These are phyloP conservation scores for Thalassaphorura encarpata DNA, from an alignment of 1,140 invertebrate species.

Conservation along the genomic window DNA sequence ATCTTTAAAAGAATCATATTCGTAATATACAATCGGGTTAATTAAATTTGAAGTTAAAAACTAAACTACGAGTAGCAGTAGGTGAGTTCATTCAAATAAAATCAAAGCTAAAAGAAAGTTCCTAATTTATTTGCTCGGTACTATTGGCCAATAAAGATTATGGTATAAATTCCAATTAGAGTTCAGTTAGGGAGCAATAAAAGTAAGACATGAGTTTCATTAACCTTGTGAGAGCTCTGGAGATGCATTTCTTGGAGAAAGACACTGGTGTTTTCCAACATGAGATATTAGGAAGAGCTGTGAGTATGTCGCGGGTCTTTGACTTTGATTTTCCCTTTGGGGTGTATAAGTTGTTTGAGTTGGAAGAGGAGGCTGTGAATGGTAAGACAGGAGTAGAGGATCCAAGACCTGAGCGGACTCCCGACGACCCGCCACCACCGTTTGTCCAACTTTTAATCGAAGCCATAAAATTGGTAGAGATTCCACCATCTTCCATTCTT, in stretches of 20 bases:
- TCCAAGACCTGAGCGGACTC: too few relatives aligned
- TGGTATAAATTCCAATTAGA: too few relatives aligned
- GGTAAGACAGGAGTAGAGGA: too few relatives aligned
- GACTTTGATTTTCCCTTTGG: too few relatives aligned
- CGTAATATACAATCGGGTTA: too few relatives aligned
- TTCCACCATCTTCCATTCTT: neutral
- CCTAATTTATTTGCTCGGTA: too few relatives aligned
- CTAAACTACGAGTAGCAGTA: too few relatives aligned
- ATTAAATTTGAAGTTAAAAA: too few relatives aligned
- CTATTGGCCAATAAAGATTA: too few relatives aligned
- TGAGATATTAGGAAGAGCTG: slow-evolving; percentile 20
- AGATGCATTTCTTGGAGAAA: slow-evolving; percentile 17
- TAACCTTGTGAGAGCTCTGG: slow-evolving; percentile 23
- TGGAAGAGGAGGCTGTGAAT: neutral
- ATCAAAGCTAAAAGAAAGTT: too few relatives aligned
- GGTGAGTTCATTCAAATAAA: too few relatives aligned
- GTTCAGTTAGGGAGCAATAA: neutral
- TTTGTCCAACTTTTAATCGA: neutral
- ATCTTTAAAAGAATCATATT: too few relatives aligned
- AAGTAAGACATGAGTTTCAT: neutral
- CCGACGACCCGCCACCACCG: neutral
- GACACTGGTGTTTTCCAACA: slow-evolving; percentile 21
- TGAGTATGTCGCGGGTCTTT: neutral
- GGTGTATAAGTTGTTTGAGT: neutral
- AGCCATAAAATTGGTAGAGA: neutral